phyloP scores from a whole-genome alignment of 2,888 invertebrate genomes.

The Tenthredo mesomela region DNA sequence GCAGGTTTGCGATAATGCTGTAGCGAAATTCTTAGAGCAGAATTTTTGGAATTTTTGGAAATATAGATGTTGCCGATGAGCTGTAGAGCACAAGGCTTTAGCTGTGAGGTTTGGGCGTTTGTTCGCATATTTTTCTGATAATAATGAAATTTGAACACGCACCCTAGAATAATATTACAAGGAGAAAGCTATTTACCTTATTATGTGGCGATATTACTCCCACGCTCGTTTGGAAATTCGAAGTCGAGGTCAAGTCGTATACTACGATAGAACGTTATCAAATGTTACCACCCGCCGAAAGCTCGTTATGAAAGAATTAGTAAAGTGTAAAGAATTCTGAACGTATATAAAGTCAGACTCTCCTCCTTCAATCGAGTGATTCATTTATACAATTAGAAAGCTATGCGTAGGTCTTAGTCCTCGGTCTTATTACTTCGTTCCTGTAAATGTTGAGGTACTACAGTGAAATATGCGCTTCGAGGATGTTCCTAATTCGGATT shows the following conservation, averaged over 20 bases:
- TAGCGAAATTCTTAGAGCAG: background rate
- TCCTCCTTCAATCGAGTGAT: background rate
- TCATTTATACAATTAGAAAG: conserved; percentile 20
- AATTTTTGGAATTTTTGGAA: background rate
- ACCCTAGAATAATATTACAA: background rate
- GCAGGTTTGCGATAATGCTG: background rate
- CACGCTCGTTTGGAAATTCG: background rate
- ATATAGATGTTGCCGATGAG: background rate
- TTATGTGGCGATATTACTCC: background rate
- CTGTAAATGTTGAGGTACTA: background rate
- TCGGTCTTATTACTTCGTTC: background rate
- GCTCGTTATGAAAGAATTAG: background rate
- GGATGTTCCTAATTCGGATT: background rate
- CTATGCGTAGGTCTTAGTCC: background rate
- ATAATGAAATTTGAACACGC: background rate
- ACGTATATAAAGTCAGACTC: background rate
- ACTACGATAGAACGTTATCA: conserved; percentile 2
- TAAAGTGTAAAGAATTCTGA: background rate
- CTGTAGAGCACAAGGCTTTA: background rate
- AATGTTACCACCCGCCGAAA: background rate
- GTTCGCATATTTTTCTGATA: background rate
- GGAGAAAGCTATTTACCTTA: background rate
- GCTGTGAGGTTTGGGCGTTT: background rate
- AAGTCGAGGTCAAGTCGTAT: background rate
- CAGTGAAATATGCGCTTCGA: background rate